These are phyloP conservation scores for Mergus octosetaceus DNA, from an alignment of 2,797 vertebrate species.

Conservation along the genomic window DNA sequence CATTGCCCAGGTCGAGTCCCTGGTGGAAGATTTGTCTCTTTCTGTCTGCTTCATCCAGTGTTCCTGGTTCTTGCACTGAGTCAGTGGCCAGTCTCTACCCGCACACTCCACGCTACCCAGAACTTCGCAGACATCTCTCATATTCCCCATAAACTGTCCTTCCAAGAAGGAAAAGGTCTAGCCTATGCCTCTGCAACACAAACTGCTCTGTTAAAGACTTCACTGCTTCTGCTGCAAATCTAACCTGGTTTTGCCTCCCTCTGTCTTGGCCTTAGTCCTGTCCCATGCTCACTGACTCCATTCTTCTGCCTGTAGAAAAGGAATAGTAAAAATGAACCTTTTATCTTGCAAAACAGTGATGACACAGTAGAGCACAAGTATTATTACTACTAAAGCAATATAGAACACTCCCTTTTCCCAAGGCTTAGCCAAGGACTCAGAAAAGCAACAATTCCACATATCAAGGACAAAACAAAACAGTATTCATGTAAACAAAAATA, in stretches of 20 bases:
- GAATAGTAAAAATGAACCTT: background rate
- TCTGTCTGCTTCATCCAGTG: background rate
- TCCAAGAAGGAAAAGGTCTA: background rate
- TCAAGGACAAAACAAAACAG: constrained; percentile 46
- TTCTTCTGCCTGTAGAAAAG: background rate
- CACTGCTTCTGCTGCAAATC: background rate
- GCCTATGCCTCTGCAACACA: background rate
- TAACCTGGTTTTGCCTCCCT: background rate
- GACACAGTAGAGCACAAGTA: background rate
- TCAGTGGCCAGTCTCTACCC: background rate
- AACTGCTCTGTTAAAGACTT: background rate
- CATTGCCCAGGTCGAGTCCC: background rate
- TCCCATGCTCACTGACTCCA: background rate
- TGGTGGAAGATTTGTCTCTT: background rate
- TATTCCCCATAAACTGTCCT: background rate
- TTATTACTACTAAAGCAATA: background rate
- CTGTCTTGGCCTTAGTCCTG: background rate
- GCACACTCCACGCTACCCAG: background rate
- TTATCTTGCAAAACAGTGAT: background rate
- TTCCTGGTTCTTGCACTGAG: background rate
- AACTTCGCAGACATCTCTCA: background rate
- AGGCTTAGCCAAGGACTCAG: constrained; percentile 32
- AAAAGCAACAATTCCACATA: constrained; percentile 31
- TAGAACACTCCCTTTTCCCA: background rate
- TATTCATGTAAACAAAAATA: constrained; percentile 49